A percentile compares a stretch with the other conserved stretches of the same genome.
Conservation (phyloP, 2,113 vertebrate genomes). For the Triplophysa rosa region DNA sequence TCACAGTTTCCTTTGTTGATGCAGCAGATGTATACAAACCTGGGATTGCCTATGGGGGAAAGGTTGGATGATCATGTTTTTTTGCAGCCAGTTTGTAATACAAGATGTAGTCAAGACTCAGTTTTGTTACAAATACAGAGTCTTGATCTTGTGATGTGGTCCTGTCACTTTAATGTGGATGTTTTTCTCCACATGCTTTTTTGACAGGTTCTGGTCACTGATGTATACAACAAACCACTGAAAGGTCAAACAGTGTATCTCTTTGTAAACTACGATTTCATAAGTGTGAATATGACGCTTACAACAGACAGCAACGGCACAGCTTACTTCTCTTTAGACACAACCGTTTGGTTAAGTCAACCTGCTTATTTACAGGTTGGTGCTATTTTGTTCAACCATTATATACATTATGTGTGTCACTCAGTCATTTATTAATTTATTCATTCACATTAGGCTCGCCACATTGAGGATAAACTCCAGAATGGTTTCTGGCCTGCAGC, state of each 20-base stretch:
- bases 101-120: too few species aligned
- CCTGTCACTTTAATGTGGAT: background rate
- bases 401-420: too few species aligned
- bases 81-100: too few species aligned
- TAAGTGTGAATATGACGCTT: conserved; percentile 12
- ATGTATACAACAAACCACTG: conserved; percentile 47
- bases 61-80: conserved; percentile 56
- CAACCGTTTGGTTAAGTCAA: conserved; percentile 44
- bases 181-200: background rate
- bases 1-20: conserved; percentile 59
- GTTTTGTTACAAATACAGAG: too few species aligned
- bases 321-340: conserved; percentile 67
- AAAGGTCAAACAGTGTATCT: conserved; percentile 58
- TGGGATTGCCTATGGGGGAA: conserved; percentile 66
- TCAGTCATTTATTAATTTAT: background rate
- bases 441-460: conserved; percentile 50
- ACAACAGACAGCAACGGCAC: conserved; percentile 61
- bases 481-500: fast-evolving
- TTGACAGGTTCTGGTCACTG: conserved; percentile 59
- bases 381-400: background rate
- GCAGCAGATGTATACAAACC: conserved; percentile 56
- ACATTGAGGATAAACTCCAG: fast-evolving
- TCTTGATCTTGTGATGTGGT: too few species aligned
- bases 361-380: conserved; percentile 56
- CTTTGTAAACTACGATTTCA: fast-evolving